These are phyloP conservation scores for Xyrichtys novacula DNA, from an alignment of 2,797 vertebrate species.

Conservation along the genomic window DNA sequence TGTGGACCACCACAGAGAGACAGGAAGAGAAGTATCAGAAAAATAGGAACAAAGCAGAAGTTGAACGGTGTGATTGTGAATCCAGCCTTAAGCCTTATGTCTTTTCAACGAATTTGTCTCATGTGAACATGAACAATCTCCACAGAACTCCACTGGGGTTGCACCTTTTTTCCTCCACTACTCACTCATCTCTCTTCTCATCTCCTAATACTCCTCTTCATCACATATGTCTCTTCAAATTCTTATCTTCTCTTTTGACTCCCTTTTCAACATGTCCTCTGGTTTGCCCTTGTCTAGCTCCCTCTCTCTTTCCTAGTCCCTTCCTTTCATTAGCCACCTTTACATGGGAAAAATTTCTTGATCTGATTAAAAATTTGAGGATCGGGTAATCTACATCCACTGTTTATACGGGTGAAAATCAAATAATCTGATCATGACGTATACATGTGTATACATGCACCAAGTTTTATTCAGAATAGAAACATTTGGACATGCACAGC, in stretches of 20 bases:
- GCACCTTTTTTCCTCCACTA: conserved; percentile 32
- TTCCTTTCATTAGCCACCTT: too few species aligned
- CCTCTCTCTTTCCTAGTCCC: too few species aligned
- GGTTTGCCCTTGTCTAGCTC: background rate
- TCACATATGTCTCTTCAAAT: conserved; percentile 5
- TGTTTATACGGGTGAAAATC: too few species aligned
- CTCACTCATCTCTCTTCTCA: conserved; percentile 44
- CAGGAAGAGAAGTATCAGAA: background rate
- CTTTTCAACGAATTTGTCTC: conserved; percentile 45
- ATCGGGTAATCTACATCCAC: too few species aligned
- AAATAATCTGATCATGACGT: too few species aligned
- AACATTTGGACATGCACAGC: too few species aligned
- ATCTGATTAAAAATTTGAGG: too few species aligned
- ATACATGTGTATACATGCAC: too few species aligned
- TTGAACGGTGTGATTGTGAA: conserved; percentile 62
- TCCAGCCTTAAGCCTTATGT: conserved; percentile 67
- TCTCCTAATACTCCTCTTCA: conserved; percentile 21
- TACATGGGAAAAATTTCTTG: too few species aligned
- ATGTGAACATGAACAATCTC: conserved; percentile 46
- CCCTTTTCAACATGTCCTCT: conserved; percentile 9
- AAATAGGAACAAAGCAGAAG: conserved; percentile 26
- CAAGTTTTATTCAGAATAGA: too few species aligned
- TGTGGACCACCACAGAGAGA: conserved; percentile 53
- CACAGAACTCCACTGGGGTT: conserved; percentile 39
- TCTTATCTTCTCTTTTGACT: conserved; percentile 32